A percentile compares a stretch with the other conserved stretches of the same genome.
Conservation (phyloP, 2,797 vertebrate genomes). For the Astyanax mexicanus region DNA sequence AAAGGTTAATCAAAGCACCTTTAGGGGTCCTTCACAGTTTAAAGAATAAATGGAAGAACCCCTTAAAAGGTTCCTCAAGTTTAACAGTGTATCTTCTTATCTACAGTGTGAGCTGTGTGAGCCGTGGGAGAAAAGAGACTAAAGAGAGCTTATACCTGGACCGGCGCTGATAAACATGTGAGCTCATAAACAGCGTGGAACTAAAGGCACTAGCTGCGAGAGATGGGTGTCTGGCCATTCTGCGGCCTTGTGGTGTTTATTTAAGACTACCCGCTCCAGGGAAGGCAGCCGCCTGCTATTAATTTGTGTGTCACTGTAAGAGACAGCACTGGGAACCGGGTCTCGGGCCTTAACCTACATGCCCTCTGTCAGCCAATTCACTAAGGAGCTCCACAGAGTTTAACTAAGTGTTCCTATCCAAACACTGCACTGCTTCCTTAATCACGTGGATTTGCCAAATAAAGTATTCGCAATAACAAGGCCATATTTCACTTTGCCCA, state of each 20-base stretch:
- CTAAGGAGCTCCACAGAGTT: slow-evolving; percentile 4
- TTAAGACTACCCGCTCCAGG: slow-evolving; percentile 23
- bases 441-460: slow-evolving; percentile 45
- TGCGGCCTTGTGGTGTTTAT: slow-evolving; percentile 44
- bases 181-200: slow-evolving; percentile 37
- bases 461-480: slow-evolving; percentile 45
- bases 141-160: slow-evolving; percentile 44
- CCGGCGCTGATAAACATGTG: slow-evolving; percentile 44
- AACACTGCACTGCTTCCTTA: slow-evolving; percentile 25
- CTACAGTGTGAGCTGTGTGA: no score
- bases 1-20: no score
- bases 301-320: slow-evolving; percentile 18
- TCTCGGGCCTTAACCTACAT: neutral
- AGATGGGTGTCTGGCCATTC: slow-evolving; percentile 4
- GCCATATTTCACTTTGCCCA: slow-evolving; percentile 24
- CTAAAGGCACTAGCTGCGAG: slow-evolving; percentile 30
- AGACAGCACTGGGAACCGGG: slow-evolving; percentile 19
- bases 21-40: no score
- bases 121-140: slow-evolving; percentile 28
- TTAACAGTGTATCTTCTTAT: no score
- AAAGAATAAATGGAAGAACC: no score
- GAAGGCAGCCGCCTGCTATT: slow-evolving; percentile 33
- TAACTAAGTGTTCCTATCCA: slow-evolving; percentile 17
- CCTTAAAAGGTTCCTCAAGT: no score
- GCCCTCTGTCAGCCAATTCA: slow-evolving; percentile 7